These are phyloP conservation scores for Paralinhomoeus sp. DNA, from an alignment of 2,888 invertebrate species.

Conservation along the genomic window DNA sequence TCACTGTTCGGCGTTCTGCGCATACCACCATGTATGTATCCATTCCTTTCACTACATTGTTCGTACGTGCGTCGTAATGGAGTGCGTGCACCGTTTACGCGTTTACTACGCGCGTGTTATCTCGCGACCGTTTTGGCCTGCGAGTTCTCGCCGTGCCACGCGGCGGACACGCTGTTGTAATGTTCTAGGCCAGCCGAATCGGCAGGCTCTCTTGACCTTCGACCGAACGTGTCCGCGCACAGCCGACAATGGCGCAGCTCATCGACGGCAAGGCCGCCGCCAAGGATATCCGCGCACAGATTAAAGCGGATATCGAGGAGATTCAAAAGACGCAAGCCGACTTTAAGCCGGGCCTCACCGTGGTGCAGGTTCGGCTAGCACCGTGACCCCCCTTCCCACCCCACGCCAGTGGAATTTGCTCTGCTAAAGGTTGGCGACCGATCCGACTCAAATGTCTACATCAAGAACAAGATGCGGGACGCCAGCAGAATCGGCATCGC, in stretches of 20 bases:
- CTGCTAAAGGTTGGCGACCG: conserved; percentile 61
- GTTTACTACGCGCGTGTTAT: too few species aligned
- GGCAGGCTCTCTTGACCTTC: too few species aligned
- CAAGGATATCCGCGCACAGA: conserved; percentile 42
- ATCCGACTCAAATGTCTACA: conserved; percentile 94
- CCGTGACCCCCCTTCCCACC: not conserved
- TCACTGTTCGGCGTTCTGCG: too few species aligned
- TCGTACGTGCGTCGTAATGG: too few species aligned
- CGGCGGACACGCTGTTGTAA: too few species aligned
- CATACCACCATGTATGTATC: too few species aligned
- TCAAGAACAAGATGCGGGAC: conserved; percentile 76
- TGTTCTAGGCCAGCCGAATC: too few species aligned
- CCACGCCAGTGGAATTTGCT: not conserved
- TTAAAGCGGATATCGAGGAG: conserved; percentile 36
- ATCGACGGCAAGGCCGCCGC: conserved; percentile 21
- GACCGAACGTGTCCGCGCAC: too few species aligned
- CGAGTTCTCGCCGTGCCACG: too few species aligned
- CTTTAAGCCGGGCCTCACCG: conserved; percentile 52
- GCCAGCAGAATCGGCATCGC: conserved; percentile 69
- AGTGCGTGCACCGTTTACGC: too few species aligned
- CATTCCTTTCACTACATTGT: too few species aligned
- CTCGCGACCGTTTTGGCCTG: too few species aligned
- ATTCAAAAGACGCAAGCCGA: conserved; percentile 30
- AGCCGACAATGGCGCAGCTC: conserved; percentile 6
- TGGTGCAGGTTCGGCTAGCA: conserved; percentile 39